Conservation (phyloP, 2,113 vertebrate species). For the Hippocampus zosterae region DNA sequence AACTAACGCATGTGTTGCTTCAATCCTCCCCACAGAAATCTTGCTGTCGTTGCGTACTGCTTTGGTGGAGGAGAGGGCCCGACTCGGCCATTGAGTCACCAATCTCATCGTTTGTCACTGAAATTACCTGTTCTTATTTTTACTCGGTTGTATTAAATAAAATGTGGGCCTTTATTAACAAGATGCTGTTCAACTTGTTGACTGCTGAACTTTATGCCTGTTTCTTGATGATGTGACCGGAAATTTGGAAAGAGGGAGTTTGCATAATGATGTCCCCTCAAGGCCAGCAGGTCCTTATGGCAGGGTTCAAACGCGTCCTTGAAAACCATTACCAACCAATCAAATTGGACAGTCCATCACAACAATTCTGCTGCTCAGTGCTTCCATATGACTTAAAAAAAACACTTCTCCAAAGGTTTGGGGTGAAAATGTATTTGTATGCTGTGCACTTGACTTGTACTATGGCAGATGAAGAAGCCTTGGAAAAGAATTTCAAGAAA, state of each 20-base stretch:
- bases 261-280: neutral
- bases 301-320: too few species aligned
- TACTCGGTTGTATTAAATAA: neutral
- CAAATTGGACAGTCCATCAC: too few species aligned
- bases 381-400: too few species aligned
- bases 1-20: neutral
- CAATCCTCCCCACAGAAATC: constrained; percentile 27
- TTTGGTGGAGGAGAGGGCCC: constrained; percentile 33
- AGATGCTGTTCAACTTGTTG: neutral
- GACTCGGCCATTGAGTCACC: constrained; percentile 27
- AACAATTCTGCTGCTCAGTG: too few species aligned
- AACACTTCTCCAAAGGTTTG: too few species aligned
- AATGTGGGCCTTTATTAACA: constrained; percentile 18
- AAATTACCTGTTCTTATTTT: neutral
- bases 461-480: too few species aligned
- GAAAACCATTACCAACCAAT: too few species aligned
- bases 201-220: neutral
- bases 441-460: too few species aligned
- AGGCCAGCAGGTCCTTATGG: too few species aligned
- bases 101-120: neutral
- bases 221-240: too few species aligned
- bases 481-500: too few species aligned
- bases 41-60: constrained; percentile 40
- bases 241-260: neutral
- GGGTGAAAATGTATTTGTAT: too few species aligned